Evolutionary conservation across 1,140 invertebrate species (phyloP).

Genomic region (Drosophila tsacasi): DNA sequence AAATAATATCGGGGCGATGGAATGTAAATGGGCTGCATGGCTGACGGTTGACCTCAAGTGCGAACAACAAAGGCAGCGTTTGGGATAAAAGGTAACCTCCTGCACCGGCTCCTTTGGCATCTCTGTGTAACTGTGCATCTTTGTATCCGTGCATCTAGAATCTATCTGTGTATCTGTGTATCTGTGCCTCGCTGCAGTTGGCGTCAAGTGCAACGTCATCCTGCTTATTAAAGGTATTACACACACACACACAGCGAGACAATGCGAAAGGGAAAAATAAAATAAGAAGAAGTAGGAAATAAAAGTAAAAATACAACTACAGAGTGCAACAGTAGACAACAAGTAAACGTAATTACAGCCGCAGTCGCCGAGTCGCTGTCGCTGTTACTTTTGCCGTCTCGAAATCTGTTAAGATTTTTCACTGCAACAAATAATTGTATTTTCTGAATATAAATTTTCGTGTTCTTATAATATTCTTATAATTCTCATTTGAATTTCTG

Average conservation of each 20-base stretch:
- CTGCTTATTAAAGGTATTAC: slow-evolving; percentile 82
- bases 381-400: slow-evolving; percentile 33
- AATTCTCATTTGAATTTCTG: too few species aligned
- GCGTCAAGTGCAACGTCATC: slow-evolving; percentile 80
- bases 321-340: slow-evolving; percentile 65
- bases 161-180: neutral
- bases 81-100: slow-evolving; percentile 44
- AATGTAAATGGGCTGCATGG: slow-evolving; percentile 14
- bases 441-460: neutral
- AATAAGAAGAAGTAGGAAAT: slow-evolving; percentile 20
- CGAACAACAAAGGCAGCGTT: slow-evolving; percentile 21
- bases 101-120: slow-evolving; percentile 9
- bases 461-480: too few species aligned
- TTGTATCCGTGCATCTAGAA: neutral
- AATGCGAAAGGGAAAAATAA: slow-evolving; percentile 42
- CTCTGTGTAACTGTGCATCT: neutral
- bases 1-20: slow-evolving; percentile 6
- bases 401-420: slow-evolving; percentile 30
- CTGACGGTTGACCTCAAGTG: slow-evolving; percentile 49
- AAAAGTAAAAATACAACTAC: slow-evolving; percentile 20
- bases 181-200: slow-evolving; percentile 41
- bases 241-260: slow-evolving; percentile 33
- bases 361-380: slow-evolving; percentile 15
- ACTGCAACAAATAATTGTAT: neutral
- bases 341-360: slow-evolving; percentile 79